Evolutionary conservation across 2,888 invertebrate genomes (phyloP), one percentile per base, ranked within the genome.

Genomic region (Priocnemis perturbator): DNA sequence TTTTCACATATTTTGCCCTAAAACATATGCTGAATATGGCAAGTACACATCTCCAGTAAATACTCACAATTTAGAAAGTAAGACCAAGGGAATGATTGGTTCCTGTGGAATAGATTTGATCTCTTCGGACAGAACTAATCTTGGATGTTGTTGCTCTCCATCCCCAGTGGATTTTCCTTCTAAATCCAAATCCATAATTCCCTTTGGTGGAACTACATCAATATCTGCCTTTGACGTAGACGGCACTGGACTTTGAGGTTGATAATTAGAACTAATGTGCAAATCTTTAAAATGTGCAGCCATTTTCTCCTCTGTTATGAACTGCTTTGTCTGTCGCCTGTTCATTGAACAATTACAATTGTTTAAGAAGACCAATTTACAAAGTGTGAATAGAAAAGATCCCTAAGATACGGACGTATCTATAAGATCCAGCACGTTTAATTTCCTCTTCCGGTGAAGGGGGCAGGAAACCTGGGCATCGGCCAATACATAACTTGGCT

Each of bases 261-360:
- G 78, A 66, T 83, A 85, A 69, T 82, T 83, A 7, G 90, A 87
- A 82, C 90, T 91, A 77, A 96, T 95, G 84, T 95, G 95, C 44
- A 96, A 90, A 47, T 93, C 92, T 76, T 92, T 93, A 74, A 96
- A 91, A 83, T 95, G 95, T 23, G 94, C 95, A 0, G 95, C 94
- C 93, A 96, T 96, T 87, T 94, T 95, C 83, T 96, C 96, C 86
- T 96, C 96, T 0, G 95, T 95, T 74, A 96, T 95, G 50, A 94
- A 91, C 85, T 95, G 95, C 85, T 96, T 96, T 7, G 91, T 85
- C 56, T 79, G 84, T 48, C 83, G 73, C 15, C 88, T 89, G 65
- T 11, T 19, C 14, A 20, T 59, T 4, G 44, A 17, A 50, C 15
- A 3, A 21, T 37, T 20, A 2, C 4, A 9, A 17, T 64, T 21